phyloP scores from a whole-genome alignment of 1,140 invertebrate genomes.

The Brevipalpus yothersi region DNA sequence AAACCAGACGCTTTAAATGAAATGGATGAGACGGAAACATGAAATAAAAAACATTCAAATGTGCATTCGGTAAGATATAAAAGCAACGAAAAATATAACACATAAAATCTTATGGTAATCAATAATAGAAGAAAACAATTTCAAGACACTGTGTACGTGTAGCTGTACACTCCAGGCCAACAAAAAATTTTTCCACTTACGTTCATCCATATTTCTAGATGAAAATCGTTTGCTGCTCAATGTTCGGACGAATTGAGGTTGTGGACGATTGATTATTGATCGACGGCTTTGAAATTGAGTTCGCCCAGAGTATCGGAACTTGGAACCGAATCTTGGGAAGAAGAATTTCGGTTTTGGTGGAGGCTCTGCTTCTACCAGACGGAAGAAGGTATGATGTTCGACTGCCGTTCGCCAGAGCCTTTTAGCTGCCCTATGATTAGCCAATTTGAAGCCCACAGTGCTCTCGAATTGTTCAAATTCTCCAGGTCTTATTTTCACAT shows the following conservation, averaged over 20 bases:
- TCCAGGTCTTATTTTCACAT: conserved; percentile 88
- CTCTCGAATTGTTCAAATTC: conserved; percentile 95
- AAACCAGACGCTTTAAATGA: too few species aligned
- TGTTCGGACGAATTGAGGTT: conserved; percentile 63
- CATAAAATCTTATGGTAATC: neutral
- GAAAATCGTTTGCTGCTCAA: conserved; percentile 31
- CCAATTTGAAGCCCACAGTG: conserved; percentile 83
- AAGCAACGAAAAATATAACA: neutral
- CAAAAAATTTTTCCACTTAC: neutral
- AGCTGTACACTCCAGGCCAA: neutral
- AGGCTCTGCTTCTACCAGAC: conserved; percentile 74
- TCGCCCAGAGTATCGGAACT: conserved; percentile 79
- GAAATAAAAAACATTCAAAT: too few species aligned
- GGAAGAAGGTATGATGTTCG: conserved; percentile 98
- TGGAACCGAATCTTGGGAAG: conserved; percentile 60
- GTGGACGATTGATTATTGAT: conserved; percentile 52
- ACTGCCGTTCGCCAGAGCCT: conserved; percentile 98
- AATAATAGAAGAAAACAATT: neutral
- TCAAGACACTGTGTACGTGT: neutral
- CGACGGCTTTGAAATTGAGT: conserved; percentile 85
- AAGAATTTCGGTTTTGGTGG: conserved; percentile 48
- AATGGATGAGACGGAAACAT: too few species aligned
- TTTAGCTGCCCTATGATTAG: conserved; percentile 82
- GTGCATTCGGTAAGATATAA: too few species aligned
- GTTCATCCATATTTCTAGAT: too few species aligned